These are phyloP conservation scores for Arion vulgaris DNA, from an alignment of 1,140 invertebrate genomes.

Conservation along the genomic window DNA sequence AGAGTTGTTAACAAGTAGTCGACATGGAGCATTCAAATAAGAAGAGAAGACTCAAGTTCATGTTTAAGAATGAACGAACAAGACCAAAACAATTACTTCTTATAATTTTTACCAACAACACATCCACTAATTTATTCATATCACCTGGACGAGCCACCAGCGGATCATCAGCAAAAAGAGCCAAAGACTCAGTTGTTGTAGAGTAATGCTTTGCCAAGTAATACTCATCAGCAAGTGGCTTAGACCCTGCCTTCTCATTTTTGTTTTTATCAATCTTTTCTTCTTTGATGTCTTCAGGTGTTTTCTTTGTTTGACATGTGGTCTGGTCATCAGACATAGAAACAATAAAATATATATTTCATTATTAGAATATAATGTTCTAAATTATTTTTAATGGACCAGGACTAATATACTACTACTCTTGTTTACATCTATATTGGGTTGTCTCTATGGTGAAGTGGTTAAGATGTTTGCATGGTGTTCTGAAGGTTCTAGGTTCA, in stretches of 20 bases:
- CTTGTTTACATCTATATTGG: too few species aligned
- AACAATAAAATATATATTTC: background rate
- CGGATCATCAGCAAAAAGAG: slow-evolving; percentile 78
- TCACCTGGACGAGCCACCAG: slow-evolving; percentile 77
- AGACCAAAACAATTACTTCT: too few species aligned
- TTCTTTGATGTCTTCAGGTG: background rate
- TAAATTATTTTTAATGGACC: too few species aligned
- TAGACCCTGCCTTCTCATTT: background rate
- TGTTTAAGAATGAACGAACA: too few species aligned
- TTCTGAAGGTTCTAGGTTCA: too few species aligned
- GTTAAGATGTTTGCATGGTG: too few species aligned
- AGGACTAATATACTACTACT: too few species aligned
- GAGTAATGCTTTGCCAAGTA: slow-evolving; percentile 73
- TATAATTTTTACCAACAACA: background rate
- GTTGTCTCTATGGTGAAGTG: too few species aligned
- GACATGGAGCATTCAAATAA: too few species aligned
- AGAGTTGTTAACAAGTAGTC: too few species aligned
- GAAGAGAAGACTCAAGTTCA: too few species aligned
- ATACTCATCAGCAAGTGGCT: slow-evolving; percentile 66
- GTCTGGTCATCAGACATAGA: background rate
- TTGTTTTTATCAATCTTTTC: background rate
- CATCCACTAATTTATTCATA: background rate
- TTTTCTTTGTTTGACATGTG: background rate
- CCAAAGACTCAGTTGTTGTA: slow-evolving; percentile 74
- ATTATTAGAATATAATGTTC: too few species aligned